Evolutionary conservation across 2,888 invertebrate genomes (phyloP).

Genomic region (Nycteola revayana): DNA sequence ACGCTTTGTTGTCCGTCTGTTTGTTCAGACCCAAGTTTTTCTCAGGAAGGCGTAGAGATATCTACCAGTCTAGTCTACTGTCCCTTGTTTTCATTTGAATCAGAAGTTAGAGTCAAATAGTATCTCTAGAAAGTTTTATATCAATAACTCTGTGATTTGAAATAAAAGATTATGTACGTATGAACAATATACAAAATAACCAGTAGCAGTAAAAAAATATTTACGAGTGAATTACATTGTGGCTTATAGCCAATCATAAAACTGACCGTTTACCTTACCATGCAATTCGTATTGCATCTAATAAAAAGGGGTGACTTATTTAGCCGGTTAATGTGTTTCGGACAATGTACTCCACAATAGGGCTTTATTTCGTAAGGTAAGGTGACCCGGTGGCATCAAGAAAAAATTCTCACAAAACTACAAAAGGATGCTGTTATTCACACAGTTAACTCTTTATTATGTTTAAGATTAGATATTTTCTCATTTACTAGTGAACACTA

Average conservation of each 20-base stretch:
- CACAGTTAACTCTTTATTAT: slow-evolving; percentile 75
- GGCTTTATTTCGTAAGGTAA: slow-evolving; percentile 39
- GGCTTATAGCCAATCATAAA: slow-evolving; percentile 21
- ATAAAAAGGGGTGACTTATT: slow-evolving; percentile 39
- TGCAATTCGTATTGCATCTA: slow-evolving; percentile 22
- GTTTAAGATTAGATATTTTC: slow-evolving; percentile 46
- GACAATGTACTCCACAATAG: slow-evolving; percentile 46
- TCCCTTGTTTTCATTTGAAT: too few relatives aligned
- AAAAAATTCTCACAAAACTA: slow-evolving; percentile 75
- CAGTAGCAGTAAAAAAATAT: too few relatives aligned
- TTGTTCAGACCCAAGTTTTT: too few relatives aligned
- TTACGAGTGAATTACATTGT: too few relatives aligned
- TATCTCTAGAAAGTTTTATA: too few relatives aligned
- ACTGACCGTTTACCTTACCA: slow-evolving; percentile 34
- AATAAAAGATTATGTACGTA: too few relatives aligned
- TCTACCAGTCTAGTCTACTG: too few relatives aligned
- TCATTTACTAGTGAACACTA: slow-evolving; percentile 35
- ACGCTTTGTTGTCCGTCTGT: too few relatives aligned
- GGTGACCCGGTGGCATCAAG: slow-evolving; percentile 51
- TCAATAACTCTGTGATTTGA: too few relatives aligned
- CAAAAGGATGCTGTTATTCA: slow-evolving; percentile 82
- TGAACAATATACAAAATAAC: too few relatives aligned
- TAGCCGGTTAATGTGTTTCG: slow-evolving; percentile 43
- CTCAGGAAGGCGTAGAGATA: too few relatives aligned
- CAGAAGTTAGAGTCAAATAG: too few relatives aligned